Base-by-base conservation (phyloP, 1,140 invertebrate genomes). In the Neodiprion pinetum region DNA sequence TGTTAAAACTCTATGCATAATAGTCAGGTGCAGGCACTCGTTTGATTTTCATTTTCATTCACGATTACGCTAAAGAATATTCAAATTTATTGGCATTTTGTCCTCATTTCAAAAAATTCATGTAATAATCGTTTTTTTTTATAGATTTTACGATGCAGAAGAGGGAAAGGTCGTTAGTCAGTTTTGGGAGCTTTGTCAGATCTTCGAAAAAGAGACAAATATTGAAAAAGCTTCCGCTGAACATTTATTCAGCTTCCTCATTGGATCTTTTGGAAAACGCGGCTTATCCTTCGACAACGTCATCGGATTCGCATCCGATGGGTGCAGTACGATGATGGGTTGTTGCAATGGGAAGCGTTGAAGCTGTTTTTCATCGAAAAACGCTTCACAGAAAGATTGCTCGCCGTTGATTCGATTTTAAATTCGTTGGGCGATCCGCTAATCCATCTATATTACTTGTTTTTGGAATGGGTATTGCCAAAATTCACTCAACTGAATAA, bases 251-350 rank as follows among this genome's bases (percentile, higher is more conserved):
- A 61, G 75, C 66, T 67, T 68, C 65, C 12, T 85, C 66, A 76
- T 80, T 5, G 70, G 81, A 50, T 76, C 72, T 9, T 81, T 87
- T 72, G 28, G 80, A 69, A 73, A 80, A 48, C 40, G 75, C 72
- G 71, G 80, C 17, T 78, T 87, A 49, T 83, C 85, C 65, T 40
- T 80, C 10, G 48, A 80, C 61, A 86, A 88, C 75, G 77, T 86
- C 10, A 82, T 87, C 65, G 85, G 85, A 14, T 88, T 87, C 73
- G 84, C 76, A 28, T 81, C 81, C 8, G 86, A 87, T 81, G 83
- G 82, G 9, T 79, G 78, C 67, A 87, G 81, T 74, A 80, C 76
- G 0, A 87, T 86, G 86, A 82, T 87, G 78, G 86, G 85, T 71
- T 81, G 70, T 73, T 78, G 74, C 78, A 79, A 71, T 81, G 75